A percentile compares a stretch with the other conserved stretches of the same genome.
phyloP scores from a whole-genome alignment of 2,888 invertebrate genomes.

The Heliconius ismenius region DNA sequence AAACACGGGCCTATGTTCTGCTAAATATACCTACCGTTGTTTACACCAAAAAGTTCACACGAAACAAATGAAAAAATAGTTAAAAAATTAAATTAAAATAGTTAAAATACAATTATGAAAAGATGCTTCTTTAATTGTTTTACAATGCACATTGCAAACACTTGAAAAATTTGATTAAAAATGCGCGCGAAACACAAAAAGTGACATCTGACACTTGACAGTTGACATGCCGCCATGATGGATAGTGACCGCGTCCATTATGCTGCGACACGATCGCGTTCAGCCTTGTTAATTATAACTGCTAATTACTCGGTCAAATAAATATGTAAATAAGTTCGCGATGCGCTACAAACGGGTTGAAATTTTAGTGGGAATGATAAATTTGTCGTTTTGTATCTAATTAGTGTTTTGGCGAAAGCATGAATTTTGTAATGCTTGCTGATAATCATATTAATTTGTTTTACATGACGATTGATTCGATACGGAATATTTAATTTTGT shows the following conservation, averaged over 20 bases:
- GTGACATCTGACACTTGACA: conserved; percentile 66
- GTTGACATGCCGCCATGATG: conserved; percentile 68
- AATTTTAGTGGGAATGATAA: not conserved
- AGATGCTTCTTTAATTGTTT: not conserved
- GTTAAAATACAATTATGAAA: not conserved
- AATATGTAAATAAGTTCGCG: conserved; percentile 49
- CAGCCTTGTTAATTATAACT: conserved; percentile 66
- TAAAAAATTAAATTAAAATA: not conserved
- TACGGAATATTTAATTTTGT: not conserved
- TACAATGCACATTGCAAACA: conserved; percentile 32
- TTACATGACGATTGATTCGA: not conserved
- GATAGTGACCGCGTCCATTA: conserved; percentile 63
- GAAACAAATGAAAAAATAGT: not conserved
- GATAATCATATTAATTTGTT: not conserved
- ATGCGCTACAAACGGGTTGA: conserved; percentile 10
- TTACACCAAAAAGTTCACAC: not conserved
- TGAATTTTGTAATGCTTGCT: not conserved
- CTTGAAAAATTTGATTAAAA: conserved; percentile 64
- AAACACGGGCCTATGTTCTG: not conserved
- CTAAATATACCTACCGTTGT: not conserved
- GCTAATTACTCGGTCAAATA: conserved; percentile 64
- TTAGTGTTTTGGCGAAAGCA: not conserved
- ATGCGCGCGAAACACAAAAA: conserved; percentile 61
- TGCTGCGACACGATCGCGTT: conserved; percentile 69
- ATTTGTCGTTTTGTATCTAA: conserved; percentile 1